Conservation (phyloP, 2,113 vertebrate genomes). For the Urocolius indicus region DNA sequence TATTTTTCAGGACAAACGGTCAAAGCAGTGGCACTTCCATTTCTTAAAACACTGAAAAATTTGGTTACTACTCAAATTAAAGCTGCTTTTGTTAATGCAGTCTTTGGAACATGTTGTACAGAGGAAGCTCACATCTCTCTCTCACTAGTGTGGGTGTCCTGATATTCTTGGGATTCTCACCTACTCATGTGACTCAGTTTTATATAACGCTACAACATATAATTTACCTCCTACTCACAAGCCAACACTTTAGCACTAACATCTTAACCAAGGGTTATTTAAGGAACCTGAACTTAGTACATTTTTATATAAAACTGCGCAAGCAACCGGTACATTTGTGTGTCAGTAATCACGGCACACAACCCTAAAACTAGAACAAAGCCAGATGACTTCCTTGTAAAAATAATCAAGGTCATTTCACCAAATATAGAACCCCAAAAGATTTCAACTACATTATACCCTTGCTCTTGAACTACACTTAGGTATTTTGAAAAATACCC, state of each 20-base stretch:
- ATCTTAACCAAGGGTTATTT: constrained; percentile 76
- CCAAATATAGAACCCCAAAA: constrained; percentile 30
- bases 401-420: constrained; percentile 39
- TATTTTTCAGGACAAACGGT: constrained; percentile 63
- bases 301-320: constrained; percentile 75
- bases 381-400: constrained; percentile 8
- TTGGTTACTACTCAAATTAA: constrained; percentile 62
- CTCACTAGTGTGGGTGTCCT: constrained; percentile 74
- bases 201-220: constrained; percentile 79
- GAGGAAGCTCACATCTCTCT: constrained; percentile 66
- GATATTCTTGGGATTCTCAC: constrained; percentile 81
- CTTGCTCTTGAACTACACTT: not conserved
- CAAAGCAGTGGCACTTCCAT: constrained; percentile 9
- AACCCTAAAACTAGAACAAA: constrained; percentile 51
- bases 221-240: constrained; percentile 83
- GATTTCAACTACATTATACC: not conserved
- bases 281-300: constrained; percentile 72
- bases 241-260: constrained; percentile 77
- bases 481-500: not conserved
- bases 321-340: constrained; percentile 73
- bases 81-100: constrained; percentile 70
- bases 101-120: constrained; percentile 70
- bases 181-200: constrained; percentile 84
- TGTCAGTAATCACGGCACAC: constrained; percentile 71
- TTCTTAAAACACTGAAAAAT: constrained; percentile 61